A percentile compares a stretch with the other conserved stretches of the same genome.
phyloP scores from a whole-genome alignment of 2,797 vertebrate species.

The Labroides dimidiatus region DNA sequence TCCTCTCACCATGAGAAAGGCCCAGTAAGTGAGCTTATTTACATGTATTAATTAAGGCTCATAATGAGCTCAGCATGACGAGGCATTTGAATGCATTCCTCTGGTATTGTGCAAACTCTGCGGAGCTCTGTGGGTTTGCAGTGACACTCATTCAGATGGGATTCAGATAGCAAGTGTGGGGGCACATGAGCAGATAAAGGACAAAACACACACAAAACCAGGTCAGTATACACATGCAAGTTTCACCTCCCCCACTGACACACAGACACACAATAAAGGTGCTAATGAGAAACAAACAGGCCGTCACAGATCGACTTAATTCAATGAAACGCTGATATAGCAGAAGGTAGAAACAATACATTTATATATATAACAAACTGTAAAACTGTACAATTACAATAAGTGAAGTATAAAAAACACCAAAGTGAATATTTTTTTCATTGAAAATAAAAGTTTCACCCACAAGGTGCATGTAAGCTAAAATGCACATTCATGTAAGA shows the following conservation, averaged over 20 bases:
- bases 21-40: conserved; percentile 80
- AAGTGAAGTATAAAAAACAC: conserved; percentile 58
- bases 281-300: conserved; percentile 69
- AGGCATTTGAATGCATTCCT: conserved; percentile 82
- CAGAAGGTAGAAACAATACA: conserved; percentile 56
- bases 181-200: conserved; percentile 60
- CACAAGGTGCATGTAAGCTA: conserved; percentile 79
- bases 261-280: conserved; percentile 23
- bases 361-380: conserved; percentile 68
- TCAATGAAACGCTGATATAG: conserved; percentile 56
- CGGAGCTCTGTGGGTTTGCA: conserved; percentile 55
- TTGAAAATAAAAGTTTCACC: conserved; percentile 82
- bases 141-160: conserved; percentile 60
- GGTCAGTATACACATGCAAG: conserved; percentile 33
- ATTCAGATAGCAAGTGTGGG: conserved; percentile 58
- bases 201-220: conserved; percentile 64
- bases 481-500: conserved; percentile 70
- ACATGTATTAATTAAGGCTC: conserved; percentile 86
- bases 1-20: conserved; percentile 75
- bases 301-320: conserved; percentile 33
- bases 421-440: conserved; percentile 75
- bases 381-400: conserved; percentile 66
- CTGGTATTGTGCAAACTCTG: conserved; percentile 83
- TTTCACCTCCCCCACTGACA: conserved; percentile 30
- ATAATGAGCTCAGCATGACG: conserved; percentile 83